Conservation (phyloP, 2,888 invertebrate genomes). For the Xanthia togata region DNA sequence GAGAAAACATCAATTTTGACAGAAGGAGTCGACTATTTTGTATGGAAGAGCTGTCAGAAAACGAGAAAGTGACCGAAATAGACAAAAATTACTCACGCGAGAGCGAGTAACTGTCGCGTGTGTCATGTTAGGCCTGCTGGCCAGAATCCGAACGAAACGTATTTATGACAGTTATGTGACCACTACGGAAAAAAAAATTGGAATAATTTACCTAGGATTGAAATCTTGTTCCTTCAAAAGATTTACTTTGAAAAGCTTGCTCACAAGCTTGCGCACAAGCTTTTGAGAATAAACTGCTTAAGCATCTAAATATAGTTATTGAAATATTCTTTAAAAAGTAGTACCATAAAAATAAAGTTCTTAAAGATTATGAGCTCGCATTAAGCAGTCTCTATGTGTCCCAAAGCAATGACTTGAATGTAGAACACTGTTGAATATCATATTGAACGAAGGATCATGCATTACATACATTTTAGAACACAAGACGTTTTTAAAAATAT, state of each 20-base stretch:
- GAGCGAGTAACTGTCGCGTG: no score
- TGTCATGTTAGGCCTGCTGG: no score
- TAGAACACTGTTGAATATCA: slow-evolving; percentile 33
- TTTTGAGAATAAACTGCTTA: background rate
- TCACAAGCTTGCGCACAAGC: no score
- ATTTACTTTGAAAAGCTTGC: background rate
- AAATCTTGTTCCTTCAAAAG: background rate
- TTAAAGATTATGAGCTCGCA: slow-evolving; percentile 23
- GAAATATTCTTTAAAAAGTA: background rate
- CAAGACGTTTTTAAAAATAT: background rate
- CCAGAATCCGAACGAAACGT: no score
- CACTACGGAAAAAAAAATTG: background rate
- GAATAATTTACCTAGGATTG: background rate
- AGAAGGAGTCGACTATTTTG: no score
- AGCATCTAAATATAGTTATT: background rate
- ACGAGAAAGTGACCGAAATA: no score
- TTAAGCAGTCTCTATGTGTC: slow-evolving; percentile 41
- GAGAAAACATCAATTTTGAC: no score
- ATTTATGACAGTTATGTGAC: background rate
- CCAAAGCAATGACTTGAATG: slow-evolving; percentile 38
- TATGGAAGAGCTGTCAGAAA: no score
- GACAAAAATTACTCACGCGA: no score
- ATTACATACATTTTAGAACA: background rate
- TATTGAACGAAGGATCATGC: slow-evolving; percentile 27
- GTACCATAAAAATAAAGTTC: slow-evolving; percentile 17